A percentile compares a stretch with the other conserved stretches of the same genome.
Conservation (phyloP, 2,888 invertebrate species). For the Leucophenga montana region DNA sequence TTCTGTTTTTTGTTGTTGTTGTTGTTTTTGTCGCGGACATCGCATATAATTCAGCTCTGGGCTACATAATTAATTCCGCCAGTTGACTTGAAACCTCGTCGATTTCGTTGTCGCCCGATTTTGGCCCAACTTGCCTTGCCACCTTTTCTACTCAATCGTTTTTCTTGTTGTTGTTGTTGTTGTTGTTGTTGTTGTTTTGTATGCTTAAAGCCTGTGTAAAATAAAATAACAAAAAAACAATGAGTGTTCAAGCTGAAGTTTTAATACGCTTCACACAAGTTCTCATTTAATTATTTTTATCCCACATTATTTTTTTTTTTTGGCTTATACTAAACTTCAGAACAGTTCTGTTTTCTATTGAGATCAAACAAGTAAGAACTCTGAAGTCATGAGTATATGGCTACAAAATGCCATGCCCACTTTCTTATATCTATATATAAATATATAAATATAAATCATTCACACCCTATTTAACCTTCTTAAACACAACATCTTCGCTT, state of each 20-base stretch:
- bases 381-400: too few species aligned
- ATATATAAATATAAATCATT: too few species aligned
- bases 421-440: too few species aligned
- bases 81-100: background rate
- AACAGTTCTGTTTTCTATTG: too few species aligned
- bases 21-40: constrained; percentile 53
- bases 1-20: too few species aligned
- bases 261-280: background rate
- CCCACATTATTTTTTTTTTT: too few species aligned
- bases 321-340: too few species aligned
- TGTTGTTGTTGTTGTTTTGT: constrained; percentile 8
- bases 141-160: background rate
- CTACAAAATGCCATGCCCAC: too few species aligned
- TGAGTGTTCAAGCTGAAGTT: background rate
- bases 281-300: too few species aligned
- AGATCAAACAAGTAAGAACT: too few species aligned
- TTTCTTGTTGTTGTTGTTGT: background rate
- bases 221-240: constrained; percentile 32
- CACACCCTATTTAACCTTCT: too few species aligned
- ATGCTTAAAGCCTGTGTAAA: constrained; percentile 48
- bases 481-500: too few species aligned
- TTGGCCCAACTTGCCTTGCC: background rate
- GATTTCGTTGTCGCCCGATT: constrained; percentile 9
- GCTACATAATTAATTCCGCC: constrained; percentile 68
- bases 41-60: constrained; percentile 68